A percentile compares a stretch with the other conserved stretches of the same genome.
Evolutionary conservation across 2,888 invertebrate species (phyloP).

Genomic region (Catocala sponsa): DNA sequence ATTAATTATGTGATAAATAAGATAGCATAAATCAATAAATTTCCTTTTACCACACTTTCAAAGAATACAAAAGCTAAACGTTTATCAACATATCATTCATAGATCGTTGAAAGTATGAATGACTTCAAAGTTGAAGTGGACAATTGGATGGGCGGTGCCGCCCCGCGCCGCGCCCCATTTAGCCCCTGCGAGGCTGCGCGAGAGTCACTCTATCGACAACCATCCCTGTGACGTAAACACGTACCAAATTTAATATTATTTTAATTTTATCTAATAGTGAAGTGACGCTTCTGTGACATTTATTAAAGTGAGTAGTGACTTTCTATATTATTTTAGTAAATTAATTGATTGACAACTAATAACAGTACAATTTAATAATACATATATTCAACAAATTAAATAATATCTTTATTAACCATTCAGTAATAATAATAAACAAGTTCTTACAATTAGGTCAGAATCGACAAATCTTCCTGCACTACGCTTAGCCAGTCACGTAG

Average conservation of each 20-base stretch:
- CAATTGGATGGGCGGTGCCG: slow-evolving; percentile 41
- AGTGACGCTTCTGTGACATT: slow-evolving; percentile 10
- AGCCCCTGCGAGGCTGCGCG: slow-evolving; percentile 59
- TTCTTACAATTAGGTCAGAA: too few species aligned
- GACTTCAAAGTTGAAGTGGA: slow-evolving; percentile 45
- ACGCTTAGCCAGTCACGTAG: too few species aligned
- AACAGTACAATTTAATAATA: too few species aligned
- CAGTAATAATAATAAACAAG: too few species aligned
- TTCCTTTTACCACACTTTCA: too few species aligned
- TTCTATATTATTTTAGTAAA: background rate
- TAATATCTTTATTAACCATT: too few species aligned
- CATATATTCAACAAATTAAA: too few species aligned
- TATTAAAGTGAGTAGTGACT: slow-evolving; percentile 3
- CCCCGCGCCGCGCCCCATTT: slow-evolving; percentile 34
- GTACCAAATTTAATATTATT: slow-evolving; percentile 11
- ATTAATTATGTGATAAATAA: too few species aligned
- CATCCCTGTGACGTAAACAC: slow-evolving; percentile 62
- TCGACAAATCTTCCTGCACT: too few species aligned
- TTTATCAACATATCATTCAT: slow-evolving; percentile 33
- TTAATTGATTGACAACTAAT: too few species aligned
- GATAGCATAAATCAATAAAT: too few species aligned
- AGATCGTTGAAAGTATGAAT: slow-evolving; percentile 36
- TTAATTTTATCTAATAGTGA: slow-evolving; percentile 7
- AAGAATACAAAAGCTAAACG: background rate
- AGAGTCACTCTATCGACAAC: slow-evolving; percentile 67